These are phyloP conservation scores for Rhadina sibilatrix DNA, from an alignment of 2,113 vertebrate species.

Conservation along the genomic window DNA sequence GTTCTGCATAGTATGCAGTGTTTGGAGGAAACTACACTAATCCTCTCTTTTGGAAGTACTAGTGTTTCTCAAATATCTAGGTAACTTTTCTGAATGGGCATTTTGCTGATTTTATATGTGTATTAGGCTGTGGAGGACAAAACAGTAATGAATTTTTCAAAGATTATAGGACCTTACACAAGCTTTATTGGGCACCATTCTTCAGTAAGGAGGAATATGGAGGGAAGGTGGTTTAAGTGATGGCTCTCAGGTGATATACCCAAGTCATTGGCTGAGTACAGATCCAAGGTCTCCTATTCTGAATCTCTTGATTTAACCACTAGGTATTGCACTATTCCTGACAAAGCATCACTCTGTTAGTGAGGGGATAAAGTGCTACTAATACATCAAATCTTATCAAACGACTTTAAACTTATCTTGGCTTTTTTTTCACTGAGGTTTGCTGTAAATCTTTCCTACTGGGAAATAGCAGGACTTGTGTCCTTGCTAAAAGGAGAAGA, in stretches of 20 bases:
- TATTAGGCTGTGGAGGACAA: background rate
- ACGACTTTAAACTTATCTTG: constrained; percentile 52
- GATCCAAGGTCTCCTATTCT: constrained; percentile 45
- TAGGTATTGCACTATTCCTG: constrained; percentile 13
- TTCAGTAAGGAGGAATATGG: background rate
- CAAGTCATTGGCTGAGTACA: background rate
- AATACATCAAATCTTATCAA: constrained; percentile 69
- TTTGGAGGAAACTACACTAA: background rate
- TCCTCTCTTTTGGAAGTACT: background rate
- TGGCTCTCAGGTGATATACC: background rate
- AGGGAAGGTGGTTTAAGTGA: background rate
- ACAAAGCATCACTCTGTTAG: constrained; percentile 36
- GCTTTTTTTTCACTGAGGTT: constrained; percentile 53
- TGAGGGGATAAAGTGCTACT: constrained; percentile 51
- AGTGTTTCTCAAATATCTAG: background rate
- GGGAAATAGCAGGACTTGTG: constrained; percentile 9
- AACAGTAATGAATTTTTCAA: background rate
- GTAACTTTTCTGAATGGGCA: background rate
- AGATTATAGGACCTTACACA: background rate
- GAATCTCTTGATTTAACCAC: constrained; percentile 17
- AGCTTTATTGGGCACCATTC: background rate
- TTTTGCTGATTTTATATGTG: background rate
- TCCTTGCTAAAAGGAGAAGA: constrained; percentile 61
- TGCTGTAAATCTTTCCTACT: constrained; percentile 56
- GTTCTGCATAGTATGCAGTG: background rate